These are phyloP conservation scores for Bombus impatiens DNA, from an alignment of 1,140 invertebrate genomes.

Conservation along the genomic window DNA sequence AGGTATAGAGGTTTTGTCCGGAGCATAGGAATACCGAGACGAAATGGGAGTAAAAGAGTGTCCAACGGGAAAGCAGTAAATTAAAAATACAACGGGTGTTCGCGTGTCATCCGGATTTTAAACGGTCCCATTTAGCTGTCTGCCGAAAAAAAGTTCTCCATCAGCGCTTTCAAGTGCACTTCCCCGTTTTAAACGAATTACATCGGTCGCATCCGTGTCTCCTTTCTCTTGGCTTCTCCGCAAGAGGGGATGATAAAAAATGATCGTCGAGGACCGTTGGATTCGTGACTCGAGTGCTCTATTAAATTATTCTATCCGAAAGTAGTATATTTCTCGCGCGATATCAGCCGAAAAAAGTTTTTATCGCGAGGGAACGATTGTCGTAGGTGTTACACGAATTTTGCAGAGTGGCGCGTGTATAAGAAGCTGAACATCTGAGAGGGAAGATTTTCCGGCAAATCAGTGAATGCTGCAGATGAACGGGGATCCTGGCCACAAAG, in stretches of 20 bases:
- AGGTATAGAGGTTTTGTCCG: slow-evolving; percentile 27
- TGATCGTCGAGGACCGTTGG: neutral
- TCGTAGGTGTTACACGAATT: neutral
- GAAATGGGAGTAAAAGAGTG: neutral
- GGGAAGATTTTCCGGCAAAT: slow-evolving; percentile 1
- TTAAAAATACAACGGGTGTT: slow-evolving; percentile 32
- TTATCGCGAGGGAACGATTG: neutral
- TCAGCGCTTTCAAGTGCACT: slow-evolving; percentile 13
- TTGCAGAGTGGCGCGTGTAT: neutral
- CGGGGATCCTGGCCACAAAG: neutral
- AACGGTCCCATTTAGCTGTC: neutral
- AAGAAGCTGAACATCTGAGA: neutral
- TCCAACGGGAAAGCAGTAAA: slow-evolving; percentile 15
- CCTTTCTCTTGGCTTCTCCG: neutral
- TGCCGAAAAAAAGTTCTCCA: slow-evolving; percentile 24
- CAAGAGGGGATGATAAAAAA: neutral
- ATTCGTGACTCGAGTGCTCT: neutral
- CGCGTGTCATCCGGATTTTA: slow-evolving; percentile 13
- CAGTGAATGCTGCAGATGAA: neutral
- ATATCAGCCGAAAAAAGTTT: neutral
- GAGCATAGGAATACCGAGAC: neutral
- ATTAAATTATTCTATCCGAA: neutral
- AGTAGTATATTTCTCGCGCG: neutral
- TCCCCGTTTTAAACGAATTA: slow-evolving; percentile 17
- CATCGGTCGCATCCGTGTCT: slow-evolving; percentile 3